These are phyloP conservation scores for Harpegnathos saltator DNA, from an alignment of 1,140 invertebrate genomes.

Conservation along the genomic window DNA sequence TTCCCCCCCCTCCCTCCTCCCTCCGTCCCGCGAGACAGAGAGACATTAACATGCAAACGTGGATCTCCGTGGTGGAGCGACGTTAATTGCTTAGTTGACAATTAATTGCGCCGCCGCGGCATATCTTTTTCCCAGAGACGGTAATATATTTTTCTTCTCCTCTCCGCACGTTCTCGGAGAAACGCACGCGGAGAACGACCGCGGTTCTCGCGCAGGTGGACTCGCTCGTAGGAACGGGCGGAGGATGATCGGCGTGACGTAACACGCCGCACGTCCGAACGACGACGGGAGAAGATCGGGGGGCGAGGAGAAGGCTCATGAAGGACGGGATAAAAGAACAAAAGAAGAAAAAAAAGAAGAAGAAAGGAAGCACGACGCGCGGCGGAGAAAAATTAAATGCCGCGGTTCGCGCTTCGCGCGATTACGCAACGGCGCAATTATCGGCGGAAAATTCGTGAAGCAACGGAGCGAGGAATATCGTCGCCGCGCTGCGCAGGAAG, in stretches of 20 bases:
- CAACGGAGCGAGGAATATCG: background rate
- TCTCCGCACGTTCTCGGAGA: slow-evolving; percentile 1
- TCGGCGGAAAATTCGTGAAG: slow-evolving; percentile 4
- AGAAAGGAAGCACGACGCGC: too few relatives aligned
- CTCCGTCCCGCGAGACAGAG: too few relatives aligned
- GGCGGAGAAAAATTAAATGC: background rate
- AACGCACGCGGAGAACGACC: slow-evolving; percentile 30
- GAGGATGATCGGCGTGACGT: slow-evolving; percentile 40
- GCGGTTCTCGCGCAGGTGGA: background rate
- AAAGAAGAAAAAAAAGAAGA: too few relatives aligned
- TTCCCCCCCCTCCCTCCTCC: slow-evolving; percentile 4
- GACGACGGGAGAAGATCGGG: slow-evolving; percentile 30
- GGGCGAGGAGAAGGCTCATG: slow-evolving; percentile 4
- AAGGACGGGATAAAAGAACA: too few relatives aligned
- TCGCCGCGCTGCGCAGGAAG: background rate
- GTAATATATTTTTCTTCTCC: slow-evolving; percentile 12
- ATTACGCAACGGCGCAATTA: slow-evolving; percentile 5
- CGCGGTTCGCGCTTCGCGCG: background rate
- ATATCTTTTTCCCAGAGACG: slow-evolving; percentile 24
- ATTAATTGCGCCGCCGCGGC: slow-evolving; percentile 47
- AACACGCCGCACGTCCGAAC: slow-evolving; percentile 24
- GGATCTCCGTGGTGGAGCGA: slow-evolving; percentile 9
- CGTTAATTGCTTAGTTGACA: slow-evolving; percentile 39
- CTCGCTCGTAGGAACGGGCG: slow-evolving; percentile 42
- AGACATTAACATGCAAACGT: background rate